phyloP scores from a whole-genome alignment of 2,888 invertebrate species.

The Campoplex capitator region DNA sequence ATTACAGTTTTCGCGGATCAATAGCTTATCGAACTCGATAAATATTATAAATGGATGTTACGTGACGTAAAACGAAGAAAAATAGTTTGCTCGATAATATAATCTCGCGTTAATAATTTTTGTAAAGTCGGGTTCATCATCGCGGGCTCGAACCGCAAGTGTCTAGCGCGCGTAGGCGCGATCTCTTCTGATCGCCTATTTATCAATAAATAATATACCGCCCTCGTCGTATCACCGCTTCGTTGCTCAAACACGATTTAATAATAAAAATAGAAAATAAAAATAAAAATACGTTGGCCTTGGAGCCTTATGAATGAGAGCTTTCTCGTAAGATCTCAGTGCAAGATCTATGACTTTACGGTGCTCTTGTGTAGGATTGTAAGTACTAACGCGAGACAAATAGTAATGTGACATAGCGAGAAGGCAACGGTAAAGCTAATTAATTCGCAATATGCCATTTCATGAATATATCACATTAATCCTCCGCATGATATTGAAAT shows the following conservation, averaged over 20 bases:
- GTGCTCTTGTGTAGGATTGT: not conserved
- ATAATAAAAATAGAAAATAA: conserved; percentile 33
- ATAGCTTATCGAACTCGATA: conserved; percentile 1
- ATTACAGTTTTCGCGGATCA: conserved; percentile 6
- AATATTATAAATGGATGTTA: not conserved
- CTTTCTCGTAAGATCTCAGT: conserved; percentile 15
- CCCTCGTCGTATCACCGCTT: conserved; percentile 45
- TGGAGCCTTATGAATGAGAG: conserved; percentile 55
- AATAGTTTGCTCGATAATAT: conserved; percentile 35
- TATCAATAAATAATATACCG: conserved; percentile 28
- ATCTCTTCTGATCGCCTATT: conserved; percentile 34
- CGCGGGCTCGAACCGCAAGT: conserved; percentile 30
- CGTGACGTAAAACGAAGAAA: conserved; percentile 1
- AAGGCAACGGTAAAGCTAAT: conserved; percentile 39
- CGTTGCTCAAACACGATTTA: conserved; percentile 44
- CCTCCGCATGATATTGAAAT: not conserved
- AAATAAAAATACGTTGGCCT: conserved; percentile 24
- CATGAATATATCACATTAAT: conserved; percentile 24
- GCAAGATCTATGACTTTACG: conserved; percentile 22
- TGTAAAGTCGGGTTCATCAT: conserved; percentile 37
- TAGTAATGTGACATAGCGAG: conserved; percentile 17
- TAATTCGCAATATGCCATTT: conserved; percentile 45
- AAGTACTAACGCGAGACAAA: conserved; percentile 1
- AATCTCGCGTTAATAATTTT: conserved; percentile 37
- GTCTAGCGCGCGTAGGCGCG: not conserved